phyloP scores from a whole-genome alignment of 2,113 vertebrate genomes.

The Asarcornis scutulata region DNA sequence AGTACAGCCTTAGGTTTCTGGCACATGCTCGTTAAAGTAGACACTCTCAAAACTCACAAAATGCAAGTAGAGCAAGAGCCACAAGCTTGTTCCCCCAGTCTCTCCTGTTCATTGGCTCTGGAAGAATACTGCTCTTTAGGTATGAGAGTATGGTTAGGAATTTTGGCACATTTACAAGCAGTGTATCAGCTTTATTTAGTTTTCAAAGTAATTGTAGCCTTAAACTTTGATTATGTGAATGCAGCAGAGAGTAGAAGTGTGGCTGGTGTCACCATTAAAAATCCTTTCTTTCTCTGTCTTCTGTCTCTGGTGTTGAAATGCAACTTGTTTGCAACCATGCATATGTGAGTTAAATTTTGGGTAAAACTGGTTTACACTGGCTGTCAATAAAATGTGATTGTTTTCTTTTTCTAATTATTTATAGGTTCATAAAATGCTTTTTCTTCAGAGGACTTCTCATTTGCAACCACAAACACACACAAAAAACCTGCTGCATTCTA shows the following conservation, averaged over 20 bases:
- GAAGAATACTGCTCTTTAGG: background rate
- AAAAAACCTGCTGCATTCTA: background rate
- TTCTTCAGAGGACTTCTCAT: background rate
- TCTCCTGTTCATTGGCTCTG: background rate
- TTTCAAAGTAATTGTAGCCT: background rate
- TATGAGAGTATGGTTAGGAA: background rate
- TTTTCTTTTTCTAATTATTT: background rate
- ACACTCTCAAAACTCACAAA: accelerated
- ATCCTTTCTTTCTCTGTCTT: background rate
- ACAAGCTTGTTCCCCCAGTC: background rate
- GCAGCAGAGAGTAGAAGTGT: background rate
- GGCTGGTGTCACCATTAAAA: background rate
- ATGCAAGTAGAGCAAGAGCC: background rate
- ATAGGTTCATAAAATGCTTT: background rate
- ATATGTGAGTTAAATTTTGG: background rate
- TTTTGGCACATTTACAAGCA: background rate
- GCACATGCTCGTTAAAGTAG: background rate
- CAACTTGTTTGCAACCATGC: background rate
- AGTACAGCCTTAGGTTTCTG: background rate
- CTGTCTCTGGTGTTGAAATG: background rate
- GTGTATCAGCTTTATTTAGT: background rate
- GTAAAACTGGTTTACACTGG: background rate
- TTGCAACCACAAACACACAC: background rate
- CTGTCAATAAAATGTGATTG: background rate
- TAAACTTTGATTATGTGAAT: background rate